phyloP scores from a whole-genome alignment of 2,797 vertebrate species.

The Gouania willdenowi region DNA sequence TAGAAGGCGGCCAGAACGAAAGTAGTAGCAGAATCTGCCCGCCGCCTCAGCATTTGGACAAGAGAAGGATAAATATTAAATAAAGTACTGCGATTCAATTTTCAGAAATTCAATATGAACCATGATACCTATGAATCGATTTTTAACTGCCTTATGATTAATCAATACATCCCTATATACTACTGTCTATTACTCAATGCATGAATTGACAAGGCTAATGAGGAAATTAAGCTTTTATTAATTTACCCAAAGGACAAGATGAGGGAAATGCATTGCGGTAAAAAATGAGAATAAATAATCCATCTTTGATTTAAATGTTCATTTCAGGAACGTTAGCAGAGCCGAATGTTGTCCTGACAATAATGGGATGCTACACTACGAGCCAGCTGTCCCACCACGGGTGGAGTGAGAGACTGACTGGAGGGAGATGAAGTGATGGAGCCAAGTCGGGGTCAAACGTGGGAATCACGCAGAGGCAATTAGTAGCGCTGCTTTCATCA shows the following conservation, averaged over 20 bases:
- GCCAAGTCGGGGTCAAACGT: slow-evolving; percentile 54
- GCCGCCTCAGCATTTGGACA: too few relatives aligned
- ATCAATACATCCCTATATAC: too few relatives aligned
- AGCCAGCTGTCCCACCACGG: slow-evolving; percentile 52
- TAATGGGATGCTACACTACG: slow-evolving; percentile 60
- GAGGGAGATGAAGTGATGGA: slow-evolving; percentile 42
- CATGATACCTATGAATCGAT: too few relatives aligned
- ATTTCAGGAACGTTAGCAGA: slow-evolving; percentile 58
- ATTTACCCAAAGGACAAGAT: slow-evolving; percentile 64
- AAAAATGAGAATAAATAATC: slow-evolving; percentile 40
- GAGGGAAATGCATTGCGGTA: slow-evolving; percentile 44
- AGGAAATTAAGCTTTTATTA: slow-evolving; percentile 75
- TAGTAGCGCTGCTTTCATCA: slow-evolving; percentile 56
- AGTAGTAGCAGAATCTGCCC: too few relatives aligned
- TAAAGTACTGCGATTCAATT: too few relatives aligned
- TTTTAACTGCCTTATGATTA: too few relatives aligned
- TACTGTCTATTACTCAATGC: slow-evolving; percentile 58
- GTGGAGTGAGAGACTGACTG: slow-evolving; percentile 29
- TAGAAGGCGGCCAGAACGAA: too few relatives aligned
- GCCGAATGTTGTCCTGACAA: slow-evolving; percentile 54
- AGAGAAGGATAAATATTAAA: too few relatives aligned
- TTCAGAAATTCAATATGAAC: too few relatives aligned
- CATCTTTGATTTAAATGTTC: slow-evolving; percentile 75
- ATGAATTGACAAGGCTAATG: slow-evolving; percentile 71
- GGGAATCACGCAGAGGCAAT: slow-evolving; percentile 58